Evolutionary conservation across 2,113 vertebrate species (phyloP).

Genomic region (Hypomesus transpacificus): DNA sequence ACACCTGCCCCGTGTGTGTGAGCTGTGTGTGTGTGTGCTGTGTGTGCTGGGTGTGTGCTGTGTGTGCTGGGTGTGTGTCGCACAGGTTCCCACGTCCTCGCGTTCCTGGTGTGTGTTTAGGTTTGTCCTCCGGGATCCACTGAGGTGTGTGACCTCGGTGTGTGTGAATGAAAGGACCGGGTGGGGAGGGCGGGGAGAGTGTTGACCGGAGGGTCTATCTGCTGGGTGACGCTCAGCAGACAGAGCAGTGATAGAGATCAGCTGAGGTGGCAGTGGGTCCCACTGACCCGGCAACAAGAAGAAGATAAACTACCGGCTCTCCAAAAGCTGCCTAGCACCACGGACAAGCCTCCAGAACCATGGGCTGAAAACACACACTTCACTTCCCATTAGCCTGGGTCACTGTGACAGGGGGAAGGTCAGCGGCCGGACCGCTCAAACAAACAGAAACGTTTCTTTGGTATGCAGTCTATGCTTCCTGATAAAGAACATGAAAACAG

Average conservation of each 20-base stretch:
- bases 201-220: slow-evolving; percentile 3
- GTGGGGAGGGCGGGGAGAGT: slow-evolving; percentile 7
- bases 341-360: slow-evolving; percentile 39
- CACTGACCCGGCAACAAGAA: slow-evolving; percentile 60
- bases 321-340: slow-evolving; percentile 62
- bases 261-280: slow-evolving; percentile 60
- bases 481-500: no score
- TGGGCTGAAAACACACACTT: slow-evolving; percentile 67
- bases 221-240: slow-evolving; percentile 39
- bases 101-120: neutral
- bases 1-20: neutral
- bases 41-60: neutral
- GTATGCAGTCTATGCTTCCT: no score
- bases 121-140: neutral
- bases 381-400: slow-evolving; percentile 61
- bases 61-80: neutral
- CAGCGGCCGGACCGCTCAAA: no score
- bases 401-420: slow-evolving; percentile 33
- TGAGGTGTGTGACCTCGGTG: no score
- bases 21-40: neutral
- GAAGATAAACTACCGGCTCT: slow-evolving; percentile 43
- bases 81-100: neutral
- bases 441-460: slow-evolving; percentile 5
- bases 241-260: slow-evolving; percentile 67
- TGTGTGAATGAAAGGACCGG: neutral